Evolutionary conservation across 1,140 invertebrate species (phyloP).

Genomic region (Hyposmocoma kahamanoa): DNA sequence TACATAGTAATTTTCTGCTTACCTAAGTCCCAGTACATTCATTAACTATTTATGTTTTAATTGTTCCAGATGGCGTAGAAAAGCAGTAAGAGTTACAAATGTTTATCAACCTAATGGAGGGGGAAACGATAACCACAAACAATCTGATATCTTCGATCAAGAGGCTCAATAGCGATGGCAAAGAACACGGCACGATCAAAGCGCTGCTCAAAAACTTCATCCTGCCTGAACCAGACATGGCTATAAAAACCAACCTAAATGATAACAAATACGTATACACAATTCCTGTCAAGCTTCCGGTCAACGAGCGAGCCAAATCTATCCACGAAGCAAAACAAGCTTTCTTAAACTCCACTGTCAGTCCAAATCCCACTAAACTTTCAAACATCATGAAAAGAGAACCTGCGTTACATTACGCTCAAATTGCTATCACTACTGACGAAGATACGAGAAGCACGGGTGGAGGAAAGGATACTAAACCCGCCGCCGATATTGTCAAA

Average conservation of each 20-base stretch:
- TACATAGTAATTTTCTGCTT: too few species aligned
- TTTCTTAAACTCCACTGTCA: conserved; percentile 49
- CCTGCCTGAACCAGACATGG: conserved; percentile 53
- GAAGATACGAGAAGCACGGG: conserved; percentile 67
- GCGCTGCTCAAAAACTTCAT: conserved; percentile 56
- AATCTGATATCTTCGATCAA: conserved; percentile 52
- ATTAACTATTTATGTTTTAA: conserved; percentile 18
- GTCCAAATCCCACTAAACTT: conserved; percentile 6
- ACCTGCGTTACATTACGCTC: conserved; percentile 58
- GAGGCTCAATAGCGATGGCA: conserved; percentile 40
- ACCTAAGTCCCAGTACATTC: too few species aligned
- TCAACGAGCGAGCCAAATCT: conserved; percentile 38
- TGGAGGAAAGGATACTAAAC: conserved; percentile 43
- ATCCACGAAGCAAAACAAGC: conserved; percentile 53
- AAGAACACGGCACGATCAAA: conserved; percentile 51
- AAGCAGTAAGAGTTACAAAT: conserved; percentile 48
- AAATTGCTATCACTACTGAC: conserved; percentile 52
- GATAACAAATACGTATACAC: conserved; percentile 52
- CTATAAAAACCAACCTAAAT: conserved; percentile 55
- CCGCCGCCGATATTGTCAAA: conserved; percentile 19
- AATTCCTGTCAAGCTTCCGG: conserved; percentile 40
- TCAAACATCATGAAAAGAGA: conserved; percentile 13
- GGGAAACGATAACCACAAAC: conserved; percentile 43
- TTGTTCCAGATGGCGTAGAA: conserved; percentile 68
- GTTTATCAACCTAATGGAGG: conserved; percentile 59